Evolutionary conservation across 2,113 vertebrate genomes (phyloP), one percentile per base, ranked within the genome.

Genomic region (Falcunculus frontatus): DNA sequence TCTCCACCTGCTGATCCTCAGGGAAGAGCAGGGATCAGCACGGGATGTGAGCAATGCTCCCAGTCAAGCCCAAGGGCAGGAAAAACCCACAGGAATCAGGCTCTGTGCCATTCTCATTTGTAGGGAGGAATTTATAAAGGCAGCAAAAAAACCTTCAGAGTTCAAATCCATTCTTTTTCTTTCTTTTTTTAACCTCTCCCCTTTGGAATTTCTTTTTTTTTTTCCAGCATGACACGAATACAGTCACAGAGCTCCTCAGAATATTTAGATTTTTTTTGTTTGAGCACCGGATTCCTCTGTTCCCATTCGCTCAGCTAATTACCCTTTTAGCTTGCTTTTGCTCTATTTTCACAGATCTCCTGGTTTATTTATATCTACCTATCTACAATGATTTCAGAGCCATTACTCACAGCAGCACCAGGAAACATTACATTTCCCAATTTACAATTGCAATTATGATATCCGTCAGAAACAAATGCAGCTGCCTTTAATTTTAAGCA

Each of bases 391-490:
- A 97, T 96, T 95, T 91, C 86, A 80, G 96, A 95, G 82, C 96
- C 56, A 95, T 97, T 97, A 97, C 95, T 98, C 96, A 96, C 95
- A 96, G 96, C 98, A 95, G 95, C 96, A 96, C 94, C 96, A 95
- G 59, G 97, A 96, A 96, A 96, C 82, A 93, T 96, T 97, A 95
- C 95, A 94, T 96, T 97, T 97, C 97, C 98, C 97, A 97, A 97
- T 98, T 98, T 98, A 98, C 98, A 95, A 97, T 96, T 84, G 96
- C 98, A 98, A 98, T 98, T 98, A 98, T 93, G 96, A 96, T 93
- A 97, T 95, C 97, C 84, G 75, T 96, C 96, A 97, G 98, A 97
- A 98, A 98, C 97, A 97, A 97, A 97, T 96, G 97, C 98, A 98
- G 97, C 98, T 98, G 98, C 97, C 94, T 88, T 98, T 97, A 96